These are phyloP conservation scores for Hipparchia semele DNA, from an alignment of 2,888 invertebrate species.

Conservation along the genomic window DNA sequence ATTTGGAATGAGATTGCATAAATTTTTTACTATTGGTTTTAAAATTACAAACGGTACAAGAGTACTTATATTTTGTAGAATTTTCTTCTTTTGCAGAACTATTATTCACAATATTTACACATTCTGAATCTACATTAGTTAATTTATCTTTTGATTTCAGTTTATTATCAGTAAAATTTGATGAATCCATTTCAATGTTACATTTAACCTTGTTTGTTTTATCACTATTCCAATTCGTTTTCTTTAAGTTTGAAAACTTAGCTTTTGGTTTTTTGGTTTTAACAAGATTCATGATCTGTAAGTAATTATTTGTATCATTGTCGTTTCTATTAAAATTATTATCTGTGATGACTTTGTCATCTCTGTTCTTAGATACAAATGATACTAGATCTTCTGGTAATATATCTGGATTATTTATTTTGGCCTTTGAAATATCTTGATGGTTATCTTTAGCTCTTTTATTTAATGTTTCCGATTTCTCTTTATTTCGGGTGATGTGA, in stretches of 20 bases:
- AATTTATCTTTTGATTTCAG: not conserved
- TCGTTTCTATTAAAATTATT: not conserved
- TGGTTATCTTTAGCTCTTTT: not conserved
- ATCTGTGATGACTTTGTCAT: not conserved
- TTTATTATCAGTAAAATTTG: not conserved
- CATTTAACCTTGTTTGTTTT: not conserved
- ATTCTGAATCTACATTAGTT: not conserved
- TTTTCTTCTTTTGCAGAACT: not conserved
- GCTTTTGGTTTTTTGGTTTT: not conserved
- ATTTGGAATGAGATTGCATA: not conserved
- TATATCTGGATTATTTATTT: not conserved
- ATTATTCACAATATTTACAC: not conserved
- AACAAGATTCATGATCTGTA: not conserved
- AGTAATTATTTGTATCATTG: not conserved
- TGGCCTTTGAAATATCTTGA: not conserved
- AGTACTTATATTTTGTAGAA: not conserved
- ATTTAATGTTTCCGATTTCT: not conserved
- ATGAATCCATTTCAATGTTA: no score
- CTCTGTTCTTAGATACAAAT: not conserved
- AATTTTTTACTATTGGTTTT: not conserved
- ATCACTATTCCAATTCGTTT: not conserved
- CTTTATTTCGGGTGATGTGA: not conserved
- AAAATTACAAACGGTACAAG: not conserved
- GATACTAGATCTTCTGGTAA: not conserved
- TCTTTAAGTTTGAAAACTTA: not conserved